Base-by-base conservation (phyloP, 2,113 vertebrate genomes). In the Brienomyrus longianalis region DNA sequence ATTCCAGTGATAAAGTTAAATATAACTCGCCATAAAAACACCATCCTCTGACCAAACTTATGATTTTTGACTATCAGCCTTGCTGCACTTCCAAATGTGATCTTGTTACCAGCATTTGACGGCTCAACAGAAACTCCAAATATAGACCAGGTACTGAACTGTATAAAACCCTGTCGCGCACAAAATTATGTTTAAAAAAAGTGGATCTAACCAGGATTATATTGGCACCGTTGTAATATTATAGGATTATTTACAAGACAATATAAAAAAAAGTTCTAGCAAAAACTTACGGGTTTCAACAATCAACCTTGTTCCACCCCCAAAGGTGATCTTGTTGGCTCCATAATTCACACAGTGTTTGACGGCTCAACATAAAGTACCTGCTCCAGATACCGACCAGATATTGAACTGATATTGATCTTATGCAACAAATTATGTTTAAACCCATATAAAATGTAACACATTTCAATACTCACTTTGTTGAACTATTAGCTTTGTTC, bases 251-350 rank as follows among this genome's bases (percentile, higher is more conserved):
- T 56, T 66, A 66, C 59, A 66, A 27, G 59, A 77, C 5, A n/a
- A 70, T 35, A 74, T 74, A 39, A 9, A 23, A 0, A 19, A 54
- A 87, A 19, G 1, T 8, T 51, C 11, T 51, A 23, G 48, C 15
- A 15, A 80, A 39, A 54, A 89, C 80, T 89, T 90, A 74, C 89
- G 17, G n/a, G 45, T n/a, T 70, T 90, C 84, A 15, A 90, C 62
- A 70, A 52, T 87, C 10, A 86, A 5, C 17, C 48, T 86, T 74
- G 89, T 90, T 70, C 89, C 89, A 9, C 59, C 59, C 31, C 89
- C 89, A 90, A 90, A 87, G 9, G 70, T 77, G 54, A 90, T 59
- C 45, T 70, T 70, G n/a, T 87, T 90, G 52, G 19, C 47, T 1
- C 27, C 84, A 31, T 52, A 35, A 87, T 52, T 87, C 51, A 87